Evolutionary conservation across 2,888 invertebrate species (phyloP), one percentile per base, ranked within the genome.

Genomic region (Coenonympha glycerion): DNA sequence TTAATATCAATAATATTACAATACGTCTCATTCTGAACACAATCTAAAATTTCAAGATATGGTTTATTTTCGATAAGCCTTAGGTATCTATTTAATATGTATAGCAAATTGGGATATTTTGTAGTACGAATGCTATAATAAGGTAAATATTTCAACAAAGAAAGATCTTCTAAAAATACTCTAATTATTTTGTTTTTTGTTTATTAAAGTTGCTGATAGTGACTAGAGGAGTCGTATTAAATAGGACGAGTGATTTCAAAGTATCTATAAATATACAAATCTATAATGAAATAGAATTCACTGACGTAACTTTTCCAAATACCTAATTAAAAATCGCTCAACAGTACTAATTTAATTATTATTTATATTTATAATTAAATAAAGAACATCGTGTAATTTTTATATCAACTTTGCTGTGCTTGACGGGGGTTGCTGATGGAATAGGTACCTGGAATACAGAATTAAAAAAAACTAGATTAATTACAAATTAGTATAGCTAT

Each of bases 81-180:
- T 77, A 75, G 68, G 65, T 73, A 47, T 57, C 56, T 55, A 58
- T 16, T n/a, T 2, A 54, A 73, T 66, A 56, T 70, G 62, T 63
- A 68, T 68, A 76, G 73, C 73, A 69, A 72, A 70, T 69, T 70
- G 62, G 61, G 60, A 57, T 62, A 31, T 57, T 57, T 56, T 56
- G 54, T 56, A 57, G 55, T 61, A 69, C 69, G 62, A 66, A 28
- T 66, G 67, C 69, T 68, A 62, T 65, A n/a, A n/a, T n/a, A 76
- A 72, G 70, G 74, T 80, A 79, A 68, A 74, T 66, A 69, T 63
- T 66, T 69, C 70, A 80, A 78, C 73, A 83, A 84, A 83, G 71
- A 85, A 84, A 79, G 79, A 71, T 85, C 71, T 69, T 86, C 85
- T 86, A 86, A 86, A 86, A 86, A 85, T 85, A 85, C 76, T 72